Evolutionary conservation across 2,113 vertebrate species (phyloP), one percentile per base, ranked within the genome.

Genomic region (Anas platyrhynchos): DNA sequence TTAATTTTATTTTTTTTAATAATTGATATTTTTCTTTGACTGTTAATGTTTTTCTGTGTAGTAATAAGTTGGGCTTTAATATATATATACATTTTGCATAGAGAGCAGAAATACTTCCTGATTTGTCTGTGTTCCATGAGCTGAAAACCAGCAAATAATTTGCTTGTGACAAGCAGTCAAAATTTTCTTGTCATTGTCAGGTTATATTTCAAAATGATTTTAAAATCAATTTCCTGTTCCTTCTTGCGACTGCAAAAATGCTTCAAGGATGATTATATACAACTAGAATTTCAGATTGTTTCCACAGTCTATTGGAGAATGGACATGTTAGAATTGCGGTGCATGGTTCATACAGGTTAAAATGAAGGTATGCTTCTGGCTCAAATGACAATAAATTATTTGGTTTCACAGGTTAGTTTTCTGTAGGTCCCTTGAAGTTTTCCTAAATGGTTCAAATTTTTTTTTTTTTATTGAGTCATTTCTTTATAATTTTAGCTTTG

Each of bases 121-220:
- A 62, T 74, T 86, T 74, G 27, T 79, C 43, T 86, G 9, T 67
- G 44, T 66, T 88, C 9, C 8, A 7, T 29, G 32, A 62, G 23
- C 34, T 91, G 55, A 88, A 90, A 92, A 80, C 3, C 12, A 81
- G 16, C 23, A 93, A 86, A 87, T 76, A n/a, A 71, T 36, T 81
- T 80, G 31, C 16, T 67, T 89, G 16, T 71, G 67, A 80, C 26
- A 89, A 79, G 31, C 43, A 74, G 46, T 63, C 44, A 83, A 83
- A 80, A 13, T 48, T 46, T 13, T 77, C 89, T 77, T 80, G 13
- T 82, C 43, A 23, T 71, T 66, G 15, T 67, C 38, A 12, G 55
- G 27, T 83, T 96, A 13, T 80, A 74, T 73, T 87, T 94, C 31
- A 91, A 81, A 91, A 86, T 67, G 1, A 58, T 78, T 93, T 89